Conservation (phyloP, 1,140 invertebrate genomes). For the Aphaenogaster floridana region DNA sequence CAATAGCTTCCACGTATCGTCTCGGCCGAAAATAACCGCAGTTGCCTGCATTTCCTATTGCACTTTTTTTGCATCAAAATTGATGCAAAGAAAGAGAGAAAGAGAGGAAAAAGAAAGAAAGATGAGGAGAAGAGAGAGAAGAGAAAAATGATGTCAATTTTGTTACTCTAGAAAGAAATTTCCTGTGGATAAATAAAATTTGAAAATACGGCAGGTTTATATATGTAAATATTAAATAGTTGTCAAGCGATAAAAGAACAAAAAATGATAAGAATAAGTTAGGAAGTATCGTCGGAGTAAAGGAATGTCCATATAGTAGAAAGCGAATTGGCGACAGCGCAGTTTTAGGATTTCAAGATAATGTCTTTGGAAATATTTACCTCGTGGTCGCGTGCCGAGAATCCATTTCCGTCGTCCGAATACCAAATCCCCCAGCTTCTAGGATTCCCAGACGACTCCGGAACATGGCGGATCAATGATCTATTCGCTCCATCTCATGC, state of each 20-base stretch:
- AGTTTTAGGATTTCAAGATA: constrained; percentile 33
- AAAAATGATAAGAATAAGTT: not conserved
- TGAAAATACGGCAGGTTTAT: constrained; percentile 5
- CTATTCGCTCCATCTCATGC: not conserved
- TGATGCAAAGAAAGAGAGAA: constrained; percentile 26
- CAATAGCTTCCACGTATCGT: constrained; percentile 79
- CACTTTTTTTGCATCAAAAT: constrained; percentile 56
- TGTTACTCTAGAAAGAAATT: not conserved
- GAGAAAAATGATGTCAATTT: not conserved
- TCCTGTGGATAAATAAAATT: not conserved
- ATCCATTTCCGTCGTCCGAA: constrained; percentile 17
- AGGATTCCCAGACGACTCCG: constrained; percentile 51
- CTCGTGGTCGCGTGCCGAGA: constrained; percentile 18
- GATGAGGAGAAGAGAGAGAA: not conserved
- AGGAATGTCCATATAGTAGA: not conserved
- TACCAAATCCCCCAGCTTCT: constrained; percentile 5
- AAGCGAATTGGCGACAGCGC: not conserved
- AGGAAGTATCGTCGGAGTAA: not conserved
- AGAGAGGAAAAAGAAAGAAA: not conserved
- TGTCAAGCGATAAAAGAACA: not conserved
- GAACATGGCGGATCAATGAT: constrained; percentile 48
- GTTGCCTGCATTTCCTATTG: constrained; percentile 61
- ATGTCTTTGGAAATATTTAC: constrained; percentile 47
- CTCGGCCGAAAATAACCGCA: constrained; percentile 77
- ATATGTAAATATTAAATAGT: constrained; percentile 6